Base-by-base conservation (phyloP, 1,140 invertebrate genomes). In the Tenebrio molitor region DNA sequence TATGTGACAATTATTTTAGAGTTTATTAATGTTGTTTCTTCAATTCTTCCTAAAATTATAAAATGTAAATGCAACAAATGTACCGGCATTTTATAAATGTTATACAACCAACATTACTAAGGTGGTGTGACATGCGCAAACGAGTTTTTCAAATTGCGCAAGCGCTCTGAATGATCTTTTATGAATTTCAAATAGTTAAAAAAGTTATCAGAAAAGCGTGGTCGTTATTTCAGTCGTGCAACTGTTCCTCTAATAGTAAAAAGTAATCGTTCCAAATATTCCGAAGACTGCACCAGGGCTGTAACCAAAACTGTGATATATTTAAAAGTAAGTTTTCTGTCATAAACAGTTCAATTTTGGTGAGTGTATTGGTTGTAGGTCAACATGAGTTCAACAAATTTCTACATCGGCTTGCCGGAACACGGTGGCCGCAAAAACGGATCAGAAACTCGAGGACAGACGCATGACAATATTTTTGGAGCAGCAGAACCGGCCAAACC, bases 391-490 rank as follows among this genome's bases (percentile, higher is more conserved):
- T 77, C 77, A 10, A 79, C 73, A 10, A 72, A 72, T 50, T 71
- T 79, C 66, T 75, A 76, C 25, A 58, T 80, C 36, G 80, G 80
- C 14, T 50, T 80, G 36, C 16, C 14, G 14, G 71, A 77, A n/a
- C 69, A 67, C 17, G 74, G 72, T 53, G 79, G 76, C 33, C 79
- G 78, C 2, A 80, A 76, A 67, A 71, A 77, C n/a, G 50, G 77
- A 64, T 3, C 25, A 78, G 77, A 62, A 75, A 12, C 75, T 7
- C 78, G 75, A 72, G 80, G 80, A 44, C 78, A 77, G 67, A 74
- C 79, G 4, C 79, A 81, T 65, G 65, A 74, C 8, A 76, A 81
- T 41, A 80, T 81, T 64, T 81, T 81, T 68, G 79, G 79, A 6
- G 58, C 72, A 21, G 41, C 33, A 12, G 64, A 58, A 8, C 58